phyloP scores from a whole-genome alignment of 2,113 vertebrate genomes.

The Pogonocichla stellata region DNA sequence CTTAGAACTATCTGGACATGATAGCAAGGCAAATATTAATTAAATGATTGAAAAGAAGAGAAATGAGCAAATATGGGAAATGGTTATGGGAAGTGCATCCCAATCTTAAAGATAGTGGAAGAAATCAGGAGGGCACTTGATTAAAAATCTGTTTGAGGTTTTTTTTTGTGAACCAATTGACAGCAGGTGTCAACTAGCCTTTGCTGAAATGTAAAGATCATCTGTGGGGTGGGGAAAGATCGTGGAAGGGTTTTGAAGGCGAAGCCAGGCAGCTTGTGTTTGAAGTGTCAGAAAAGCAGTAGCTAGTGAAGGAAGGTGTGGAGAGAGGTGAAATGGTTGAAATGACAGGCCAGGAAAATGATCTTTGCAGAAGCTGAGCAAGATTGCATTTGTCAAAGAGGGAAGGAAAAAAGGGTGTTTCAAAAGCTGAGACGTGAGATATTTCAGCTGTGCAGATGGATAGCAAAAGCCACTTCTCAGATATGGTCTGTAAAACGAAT shows the following conservation, averaged over 20 bases:
- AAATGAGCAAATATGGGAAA: not conserved
- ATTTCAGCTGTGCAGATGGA: conserved; percentile 6
- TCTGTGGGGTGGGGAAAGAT: not conserved
- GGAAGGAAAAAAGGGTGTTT: not conserved
- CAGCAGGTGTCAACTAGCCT: not conserved
- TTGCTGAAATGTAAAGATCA: not conserved
- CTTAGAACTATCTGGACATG: not conserved
- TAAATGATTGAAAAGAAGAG: not conserved
- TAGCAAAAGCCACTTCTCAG: not conserved
- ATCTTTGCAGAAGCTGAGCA: not conserved
- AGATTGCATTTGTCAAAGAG: conserved; percentile 48
- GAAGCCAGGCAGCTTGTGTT: conserved; percentile 5
- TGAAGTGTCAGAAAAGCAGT: conserved; percentile 29
- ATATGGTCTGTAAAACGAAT: not conserved
- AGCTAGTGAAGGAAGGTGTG: not conserved
- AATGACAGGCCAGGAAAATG: conserved; percentile 19
- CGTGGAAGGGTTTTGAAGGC: not conserved
- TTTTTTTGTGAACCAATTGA: not conserved
- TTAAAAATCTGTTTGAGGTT: not conserved
- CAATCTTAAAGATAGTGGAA: not conserved
- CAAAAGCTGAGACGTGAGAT: not conserved
- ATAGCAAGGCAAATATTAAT: not conserved
- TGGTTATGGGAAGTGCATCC: not conserved
- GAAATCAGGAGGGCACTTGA: not conserved
- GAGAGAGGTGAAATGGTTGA: conserved; percentile 23